Evolutionary conservation across 92 coral and sea anemone species (phyloP).

Genomic region (Epizoanthus fatuus): DNA sequence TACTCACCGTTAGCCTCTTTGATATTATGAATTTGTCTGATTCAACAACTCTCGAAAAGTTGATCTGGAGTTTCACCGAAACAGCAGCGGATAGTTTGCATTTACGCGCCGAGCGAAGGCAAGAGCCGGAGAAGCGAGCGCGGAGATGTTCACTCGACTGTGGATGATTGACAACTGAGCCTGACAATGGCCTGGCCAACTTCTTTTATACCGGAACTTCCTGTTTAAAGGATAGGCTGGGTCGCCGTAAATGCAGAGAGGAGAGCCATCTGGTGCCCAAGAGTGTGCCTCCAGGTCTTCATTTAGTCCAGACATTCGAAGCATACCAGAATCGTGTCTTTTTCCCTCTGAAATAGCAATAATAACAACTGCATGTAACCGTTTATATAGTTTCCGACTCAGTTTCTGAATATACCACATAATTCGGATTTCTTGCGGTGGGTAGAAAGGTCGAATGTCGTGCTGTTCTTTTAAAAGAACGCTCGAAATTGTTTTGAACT

Average conservation of each 20-base stretch:
- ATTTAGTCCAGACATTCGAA: constrained; percentile 51
- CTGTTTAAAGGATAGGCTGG: constrained; percentile 47
- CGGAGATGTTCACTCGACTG: no score
- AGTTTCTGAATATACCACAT: not conserved
- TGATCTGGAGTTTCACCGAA: no score
- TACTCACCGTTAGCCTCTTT: no score
- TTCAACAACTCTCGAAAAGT: no score
- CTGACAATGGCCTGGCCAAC: no score
- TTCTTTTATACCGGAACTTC: no score
- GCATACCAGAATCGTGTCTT: constrained; percentile 56
- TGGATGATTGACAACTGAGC: no score
- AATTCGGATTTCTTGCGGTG: constrained; percentile 1
- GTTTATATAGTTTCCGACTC: constrained; percentile 11
- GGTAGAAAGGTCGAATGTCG: constrained; percentile 3
- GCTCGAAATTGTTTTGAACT: constrained; percentile 5
- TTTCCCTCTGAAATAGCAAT: not conserved
- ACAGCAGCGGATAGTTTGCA: no score
- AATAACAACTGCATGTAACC: not conserved
- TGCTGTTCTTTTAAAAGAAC: not conserved
- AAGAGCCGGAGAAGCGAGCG: no score
- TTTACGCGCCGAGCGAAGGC: no score
- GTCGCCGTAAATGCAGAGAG: no score
- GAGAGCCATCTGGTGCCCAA: constrained; percentile 46
- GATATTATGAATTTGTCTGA: no score
- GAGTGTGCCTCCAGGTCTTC: constrained; percentile 54